phyloP scores from a whole-genome alignment of 2,113 vertebrate species.

The Hippocampus comes region DNA sequence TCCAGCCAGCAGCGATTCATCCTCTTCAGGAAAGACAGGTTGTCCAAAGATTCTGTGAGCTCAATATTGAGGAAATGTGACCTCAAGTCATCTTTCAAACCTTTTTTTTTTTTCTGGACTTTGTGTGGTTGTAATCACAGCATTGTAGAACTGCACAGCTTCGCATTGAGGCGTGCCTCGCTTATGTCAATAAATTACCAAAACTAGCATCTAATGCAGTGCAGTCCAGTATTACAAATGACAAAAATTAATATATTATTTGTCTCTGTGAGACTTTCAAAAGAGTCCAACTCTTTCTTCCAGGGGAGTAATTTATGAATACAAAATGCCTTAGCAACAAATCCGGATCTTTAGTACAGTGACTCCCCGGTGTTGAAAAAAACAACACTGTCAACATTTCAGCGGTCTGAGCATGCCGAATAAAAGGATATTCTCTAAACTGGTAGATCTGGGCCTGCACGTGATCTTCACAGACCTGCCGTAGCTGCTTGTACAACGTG shows the following conservation, averaged over 20 bases:
- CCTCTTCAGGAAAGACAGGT: slow-evolving; percentile 96
- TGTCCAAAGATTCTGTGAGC: slow-evolving; percentile 92
- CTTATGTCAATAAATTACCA: neutral
- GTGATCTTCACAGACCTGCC: slow-evolving; percentile 96
- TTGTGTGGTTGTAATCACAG: neutral
- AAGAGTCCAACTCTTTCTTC: neutral
- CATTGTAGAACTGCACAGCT: neutral
- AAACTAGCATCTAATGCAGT: neutral
- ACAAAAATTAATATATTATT: no score
- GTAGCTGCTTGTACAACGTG: slow-evolving; percentile 94
- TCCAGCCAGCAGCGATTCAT: slow-evolving; percentile 99
- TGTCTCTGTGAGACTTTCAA: no score
- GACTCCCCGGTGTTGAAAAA: neutral
- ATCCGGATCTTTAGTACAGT: neutral
- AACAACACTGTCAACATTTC: neutral
- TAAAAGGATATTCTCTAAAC: slow-evolving; percentile 86
- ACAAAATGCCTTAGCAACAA: neutral
- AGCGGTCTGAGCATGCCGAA: neutral
- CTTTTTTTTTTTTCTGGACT: neutral
- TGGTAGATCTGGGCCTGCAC: slow-evolving; percentile 97
- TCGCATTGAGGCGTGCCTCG: neutral
- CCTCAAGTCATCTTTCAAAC: neutral
- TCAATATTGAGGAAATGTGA: slow-evolving; percentile 75
- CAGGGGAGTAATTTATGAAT: neutral
- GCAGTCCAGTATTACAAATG: no score